Evolutionary conservation across 1,140 invertebrate species (phyloP), one percentile per base, ranked within the genome.

Genomic region (Pomacea maculata): DNA sequence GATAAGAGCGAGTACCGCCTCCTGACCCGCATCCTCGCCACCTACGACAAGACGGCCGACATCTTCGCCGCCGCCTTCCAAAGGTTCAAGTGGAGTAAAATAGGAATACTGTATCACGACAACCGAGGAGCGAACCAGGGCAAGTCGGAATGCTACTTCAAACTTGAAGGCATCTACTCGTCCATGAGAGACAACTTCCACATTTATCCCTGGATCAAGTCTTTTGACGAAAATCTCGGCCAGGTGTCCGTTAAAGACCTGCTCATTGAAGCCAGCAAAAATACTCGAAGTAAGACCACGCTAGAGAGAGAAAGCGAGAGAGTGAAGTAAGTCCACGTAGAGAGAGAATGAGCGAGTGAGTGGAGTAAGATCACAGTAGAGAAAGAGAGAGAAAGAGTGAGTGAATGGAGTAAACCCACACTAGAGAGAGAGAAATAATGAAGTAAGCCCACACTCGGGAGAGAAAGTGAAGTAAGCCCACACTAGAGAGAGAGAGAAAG

Each of bases 81-180:
- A 6, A 21, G 82, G 34, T 86, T 85, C 61, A 78, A 80, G 29
- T 88, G 87, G 85, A 77, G 19, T 17, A 80, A 77, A 54, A 21
- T 83, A 15, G 86, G 83, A 2, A 29, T 87, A 55, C 29, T 89
- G 4, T 85, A 82, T 61, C 70, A 83, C 45, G 79, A 81, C 25
- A 57, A 74, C 11, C 63, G 80, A 9, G 74, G 74, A 34, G 73
- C 78, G 12, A 82, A 84, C 78, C 63, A 79, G 19, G 84, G 83
- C 1, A 82, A 76, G 29, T 84, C 83, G 1, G 78, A 82, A 14
- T 88, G 85, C 64, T 86, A 78, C 34, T 88, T 88, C 74, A 29
- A 72, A 17, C 81, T 86, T 67, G 83, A 88, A 64, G 80, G 83
- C 14, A 78, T 85, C 15, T 85, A 80, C 75, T 45, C 74, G 14